These are phyloP conservation scores for Psylliodes chrysocephalus DNA, from an alignment of 2,888 invertebrate species.

Conservation along the genomic window DNA sequence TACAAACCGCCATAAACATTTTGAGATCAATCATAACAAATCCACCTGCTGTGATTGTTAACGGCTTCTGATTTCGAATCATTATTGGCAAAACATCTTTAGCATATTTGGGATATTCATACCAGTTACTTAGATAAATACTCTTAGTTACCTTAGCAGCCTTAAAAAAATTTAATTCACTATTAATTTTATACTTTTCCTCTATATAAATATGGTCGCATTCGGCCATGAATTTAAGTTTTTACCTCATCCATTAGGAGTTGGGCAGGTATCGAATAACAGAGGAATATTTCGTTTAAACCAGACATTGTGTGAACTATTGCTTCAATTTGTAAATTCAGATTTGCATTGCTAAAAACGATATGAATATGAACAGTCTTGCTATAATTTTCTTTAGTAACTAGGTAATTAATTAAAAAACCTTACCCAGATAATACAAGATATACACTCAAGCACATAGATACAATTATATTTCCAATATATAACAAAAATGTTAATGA, in stretches of 20 bases:
- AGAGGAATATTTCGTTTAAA: constrained; percentile 7
- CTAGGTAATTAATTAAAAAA: neutral
- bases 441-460: constrained; percentile 25
- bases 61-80: constrained; percentile 12
- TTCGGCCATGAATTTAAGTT: no score
- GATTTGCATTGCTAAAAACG: neutral
- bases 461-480: constrained; percentile 15
- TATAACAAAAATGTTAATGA: constrained; percentile 13
- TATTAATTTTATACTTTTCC: no score
- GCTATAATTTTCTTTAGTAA: neutral
- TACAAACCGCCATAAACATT: constrained; percentile 21
- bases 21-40: constrained; percentile 23
- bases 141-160: constrained; percentile 6
- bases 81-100: constrained; percentile 17
- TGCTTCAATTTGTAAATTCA: constrained; percentile 1
- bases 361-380: no score
- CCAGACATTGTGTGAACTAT: constrained; percentile 12
- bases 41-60: constrained; percentile 29
- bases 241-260: constrained; percentile 26
- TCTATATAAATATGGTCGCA: no score
- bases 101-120: constrained; percentile 14
- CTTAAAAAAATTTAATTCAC: constrained; percentile 9
- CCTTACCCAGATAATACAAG: constrained; percentile 3
- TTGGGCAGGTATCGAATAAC: constrained; percentile 32
- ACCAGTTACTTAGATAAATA: constrained; percentile 23